Evolutionary conservation across 2,113 vertebrate genomes (phyloP).

Genomic region (Seriola aureovittata): DNA sequence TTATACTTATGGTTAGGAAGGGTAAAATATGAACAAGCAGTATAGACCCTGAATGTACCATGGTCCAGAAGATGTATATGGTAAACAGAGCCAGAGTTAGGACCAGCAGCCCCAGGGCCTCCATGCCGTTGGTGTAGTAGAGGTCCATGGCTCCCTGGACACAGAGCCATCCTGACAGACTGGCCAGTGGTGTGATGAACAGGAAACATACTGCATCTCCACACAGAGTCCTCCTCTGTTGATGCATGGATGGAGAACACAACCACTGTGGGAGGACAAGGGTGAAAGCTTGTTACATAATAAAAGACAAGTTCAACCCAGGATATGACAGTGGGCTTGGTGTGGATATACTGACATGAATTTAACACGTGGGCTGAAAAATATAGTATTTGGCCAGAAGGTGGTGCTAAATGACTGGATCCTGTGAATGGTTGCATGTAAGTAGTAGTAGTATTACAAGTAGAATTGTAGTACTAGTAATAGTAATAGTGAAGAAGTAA

Average conservation of each 20-base stretch:
- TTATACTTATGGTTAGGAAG: background rate
- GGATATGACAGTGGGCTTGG: too few relatives aligned
- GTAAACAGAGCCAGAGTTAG: constrained; percentile 80
- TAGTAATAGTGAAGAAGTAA: too few relatives aligned
- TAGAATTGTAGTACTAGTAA: background rate
- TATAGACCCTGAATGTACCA: constrained; percentile 56
- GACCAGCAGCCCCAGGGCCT: constrained; percentile 78
- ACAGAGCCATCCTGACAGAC: constrained; percentile 83
- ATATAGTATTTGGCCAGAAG: background rate
- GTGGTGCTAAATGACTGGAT: background rate
- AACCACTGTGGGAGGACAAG: constrained; percentile 73
- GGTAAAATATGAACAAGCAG: background rate
- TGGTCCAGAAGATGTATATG: constrained; percentile 83
- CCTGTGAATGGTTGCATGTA: background rate
- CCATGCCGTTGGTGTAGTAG: constrained; percentile 75
- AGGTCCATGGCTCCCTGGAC: constrained; percentile 82
- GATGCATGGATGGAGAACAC: constrained; percentile 70
- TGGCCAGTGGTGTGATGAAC: constrained; percentile 82
- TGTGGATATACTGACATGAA: background rate
- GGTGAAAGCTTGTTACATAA: background rate
- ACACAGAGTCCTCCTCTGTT: constrained; percentile 77
- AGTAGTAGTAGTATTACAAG: background rate
- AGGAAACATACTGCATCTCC: constrained; percentile 80
- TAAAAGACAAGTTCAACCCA: background rate
- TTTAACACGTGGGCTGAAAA: background rate